Base-by-base conservation (phyloP, 2,797 vertebrate species). In the Microchirus variegatus region DNA sequence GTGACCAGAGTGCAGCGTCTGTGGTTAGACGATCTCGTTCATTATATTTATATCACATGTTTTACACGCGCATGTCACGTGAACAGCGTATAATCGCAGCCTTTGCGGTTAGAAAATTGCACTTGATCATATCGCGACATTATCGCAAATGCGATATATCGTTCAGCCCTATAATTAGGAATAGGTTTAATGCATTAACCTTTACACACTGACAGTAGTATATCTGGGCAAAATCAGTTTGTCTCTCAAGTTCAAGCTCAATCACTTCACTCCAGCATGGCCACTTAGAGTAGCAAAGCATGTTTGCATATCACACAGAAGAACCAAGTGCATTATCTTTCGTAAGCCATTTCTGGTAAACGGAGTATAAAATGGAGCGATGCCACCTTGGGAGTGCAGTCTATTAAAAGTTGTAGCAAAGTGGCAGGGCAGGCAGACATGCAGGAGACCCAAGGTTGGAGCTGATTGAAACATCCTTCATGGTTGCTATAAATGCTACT, bases 351-450 rank as follows among this genome's bases (percentile, higher is more conserved):
- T 77, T 80, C 47, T 67, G 51, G 67, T 78, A 67, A 82, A 76
- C 1, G 0, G 45, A 70, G 59, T 70, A 55, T 58, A 52, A 85
- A 86, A 81, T 81, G 42, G 82, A 78, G 51, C 73, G 63, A 50
- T 61, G 67, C 68, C 81, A 74, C 74, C 49, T 61, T 65, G 73
- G 71, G 82, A 71, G 53, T 50, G 31, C 22, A 49, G 51, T 14
- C 77, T 86, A 86, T 83, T 84, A 74, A 78, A 84, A 81, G 71
- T 76, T 63, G 40, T 36, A 54, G 46, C 41, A 82, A 75, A 84
- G 61, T 80, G 50, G 59, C 57, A 59, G 46, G 37, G 19, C 57
- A 68, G 55, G 46, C 66, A 77, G 67, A 53, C 55, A 58, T 44
- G 48, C 41, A 56, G 56, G 62, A 77, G 67, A 66, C 53, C 85